Evolutionary conservation across 2,113 vertebrate species (phyloP), one percentile per base, ranked within the genome.

Genomic region (Ploceus nigricollis): DNA sequence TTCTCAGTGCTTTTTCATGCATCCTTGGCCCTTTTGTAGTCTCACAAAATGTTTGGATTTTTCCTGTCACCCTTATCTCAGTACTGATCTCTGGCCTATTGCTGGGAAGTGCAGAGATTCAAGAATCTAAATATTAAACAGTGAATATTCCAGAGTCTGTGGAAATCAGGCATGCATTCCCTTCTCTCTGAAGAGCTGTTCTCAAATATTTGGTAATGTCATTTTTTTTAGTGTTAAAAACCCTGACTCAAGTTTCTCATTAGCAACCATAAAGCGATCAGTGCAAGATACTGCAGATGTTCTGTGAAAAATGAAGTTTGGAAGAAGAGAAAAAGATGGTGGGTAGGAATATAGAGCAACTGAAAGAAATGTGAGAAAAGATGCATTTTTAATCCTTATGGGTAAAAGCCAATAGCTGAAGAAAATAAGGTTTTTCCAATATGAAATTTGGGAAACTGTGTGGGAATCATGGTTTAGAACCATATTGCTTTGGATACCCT

Each of bases 281-380:
- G 57, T 91, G 57, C 48, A 91, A 90, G 84, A 85, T 79, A 37
- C 86, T 94, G 93, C 86, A 97, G 95, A 94, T 95, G 95, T 94
- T 95, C 95, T 96, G 95, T 92, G 93, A 96, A 96, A 93, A 81
- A 47, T 73, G 64, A 80, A 89, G 69, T 83, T 94, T 92, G 68
- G 80, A 77, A 94, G 68, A 86, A 71, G 80, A 81, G 90, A 71
- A 95, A 75, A 88, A 90, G 75, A 45, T 78, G 64, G 64, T 90
- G 89, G 72, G 82, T 83, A 82, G 93, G 82, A 93, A 94, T 81
- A 80, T 5, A 80, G 22, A 92, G 51, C 60, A 73, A 73, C 47
- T 77, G 35, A 90, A 86, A 82, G 73, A 88, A 89, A 60, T 93
- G 76, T 87, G 58, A 94, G 64, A 92, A 96, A 92, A 73, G 54